Base-by-base conservation (phyloP, 37 sponge, comb jelly and placozoan genomes). In the Spongia lamella region DNA sequence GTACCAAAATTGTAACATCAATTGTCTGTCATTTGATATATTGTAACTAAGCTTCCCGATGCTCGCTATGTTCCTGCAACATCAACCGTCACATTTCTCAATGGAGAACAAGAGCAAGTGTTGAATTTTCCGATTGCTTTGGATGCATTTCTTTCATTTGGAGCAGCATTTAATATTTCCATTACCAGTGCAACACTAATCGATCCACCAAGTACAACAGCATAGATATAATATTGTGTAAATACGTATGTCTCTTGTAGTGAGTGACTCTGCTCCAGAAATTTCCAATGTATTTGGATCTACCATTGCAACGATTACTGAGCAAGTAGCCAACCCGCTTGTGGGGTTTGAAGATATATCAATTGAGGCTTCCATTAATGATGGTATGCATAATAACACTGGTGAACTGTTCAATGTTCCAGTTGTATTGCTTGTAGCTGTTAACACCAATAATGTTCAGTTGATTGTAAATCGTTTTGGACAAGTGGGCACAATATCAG, bases 381-480 rank as follows among this genome's bases (percentile, higher is more conserved):
- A 78, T 19, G 49, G 90, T 89, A 50, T 56, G 77, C 64, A 1
- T 40, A 0, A 3, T 40, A 59, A n/a, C n/a, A 27, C 33, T 14
- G 7, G 69, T 40, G 51, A 5, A 29, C 27, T 29, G n/a, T 57
- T 5, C 14, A 57, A 26, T 26, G 14, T 5, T 7, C 4, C 13
- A 11, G 7, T 3, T 22, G 25, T n/a, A 19, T 38, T 16, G 17
- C 29, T 26, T 50, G 24, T 21, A 86, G 86, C 38, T 81, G 25
- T 37, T 0, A 25, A 25, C 13, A 20, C 35, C 0, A 58, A 68
- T 53, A 90, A 86, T 78, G 89, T 93, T 1, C 26, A 40, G 39
- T 33, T 88, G 52, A 78, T 49, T 3, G 78, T 93, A 20, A 59
- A 32, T 3, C 75, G 88, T 22, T 35, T 34, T 19, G 93, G 93